Base-by-base conservation (phyloP, 1,140 invertebrate genomes). In the Sinonovacula constricta region DNA sequence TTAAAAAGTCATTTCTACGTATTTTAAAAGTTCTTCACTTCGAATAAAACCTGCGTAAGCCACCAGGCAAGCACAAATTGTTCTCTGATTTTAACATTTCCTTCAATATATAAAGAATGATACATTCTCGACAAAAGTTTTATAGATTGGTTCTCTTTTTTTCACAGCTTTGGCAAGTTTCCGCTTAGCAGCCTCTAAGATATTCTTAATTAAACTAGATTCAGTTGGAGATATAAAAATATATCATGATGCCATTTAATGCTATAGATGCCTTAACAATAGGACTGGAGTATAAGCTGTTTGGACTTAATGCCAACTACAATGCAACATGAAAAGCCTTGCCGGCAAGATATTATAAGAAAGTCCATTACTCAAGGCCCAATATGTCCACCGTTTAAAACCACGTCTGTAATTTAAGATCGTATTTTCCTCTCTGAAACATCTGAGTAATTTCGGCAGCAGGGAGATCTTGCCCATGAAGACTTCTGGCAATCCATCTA, bases 401-500 rank as follows among this genome's bases (percentile, higher is more conserved):
- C 14, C 66, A 24, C n/a, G 28, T 3, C 54, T 18, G 24, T 68
- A 68, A 54, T n/a, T 12, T 56, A 31, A 54, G n/a, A 30, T 31
- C 18, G 66, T 68, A 54, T 51, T 68, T 28, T 68, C 51, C 1
- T 26, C 66, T 2, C 66, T 15, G 54, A 51, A 2, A 7, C n/a
- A 18, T 36, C 33, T 53, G 28, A 68, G 28, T 54, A 68, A 18
- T 33, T 68, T 51, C n/a, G 66, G 66, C 28, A 68, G 28, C 49
- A 2, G 34, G 28, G 66, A 4, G 45, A 68, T 51, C 51, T 54
- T 68, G 14, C 54, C 66, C 18, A 36, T 51, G 28, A 68, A 24
- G 22, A 68, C 49, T 5, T 68, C 66, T 10, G 66, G 66, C n/a
- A 68, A 68, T 2, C n/a, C 66, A 3, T 68, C 51, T 54, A 68